phyloP scores from a whole-genome alignment of 2,797 vertebrate species.

The Mareca strepera region DNA sequence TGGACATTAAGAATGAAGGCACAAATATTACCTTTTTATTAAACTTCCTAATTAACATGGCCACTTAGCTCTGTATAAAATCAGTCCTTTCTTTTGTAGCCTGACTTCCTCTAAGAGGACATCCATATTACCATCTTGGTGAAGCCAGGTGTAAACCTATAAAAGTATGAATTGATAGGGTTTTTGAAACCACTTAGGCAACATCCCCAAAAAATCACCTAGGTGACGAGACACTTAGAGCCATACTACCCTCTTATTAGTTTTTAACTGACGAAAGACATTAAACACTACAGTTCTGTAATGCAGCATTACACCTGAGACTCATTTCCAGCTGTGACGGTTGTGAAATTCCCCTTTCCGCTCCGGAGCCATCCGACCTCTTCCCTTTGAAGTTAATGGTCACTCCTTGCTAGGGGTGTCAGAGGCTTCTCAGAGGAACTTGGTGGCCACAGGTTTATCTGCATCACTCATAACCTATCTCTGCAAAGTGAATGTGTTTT shows the following conservation, averaged over 20 bases:
- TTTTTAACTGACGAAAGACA: neutral
- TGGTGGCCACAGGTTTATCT: neutral
- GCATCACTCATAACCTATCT: neutral
- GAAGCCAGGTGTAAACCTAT: neutral
- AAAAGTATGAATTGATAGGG: neutral
- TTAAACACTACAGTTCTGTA: neutral
- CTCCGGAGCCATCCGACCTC: neutral
- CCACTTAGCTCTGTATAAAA: constrained; percentile 1
- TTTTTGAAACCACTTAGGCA: neutral
- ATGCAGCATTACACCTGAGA: neutral
- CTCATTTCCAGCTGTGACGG: neutral
- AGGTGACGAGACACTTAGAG: neutral
- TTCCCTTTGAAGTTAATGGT: neutral
- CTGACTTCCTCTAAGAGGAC: neutral
- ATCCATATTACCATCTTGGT: neutral
- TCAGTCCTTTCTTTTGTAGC: neutral
- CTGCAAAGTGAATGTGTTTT: neutral
- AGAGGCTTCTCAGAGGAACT: neutral
- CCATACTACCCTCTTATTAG: neutral
- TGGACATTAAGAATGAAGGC: neutral
- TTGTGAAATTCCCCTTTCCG: neutral
- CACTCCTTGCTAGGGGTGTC: neutral
- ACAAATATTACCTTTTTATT: neutral
- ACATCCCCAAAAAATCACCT: neutral
- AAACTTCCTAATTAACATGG: neutral